Evolutionary conservation across 2,888 invertebrate genomes (phyloP).

Genomic region (Neocrepidodera transversa): DNA sequence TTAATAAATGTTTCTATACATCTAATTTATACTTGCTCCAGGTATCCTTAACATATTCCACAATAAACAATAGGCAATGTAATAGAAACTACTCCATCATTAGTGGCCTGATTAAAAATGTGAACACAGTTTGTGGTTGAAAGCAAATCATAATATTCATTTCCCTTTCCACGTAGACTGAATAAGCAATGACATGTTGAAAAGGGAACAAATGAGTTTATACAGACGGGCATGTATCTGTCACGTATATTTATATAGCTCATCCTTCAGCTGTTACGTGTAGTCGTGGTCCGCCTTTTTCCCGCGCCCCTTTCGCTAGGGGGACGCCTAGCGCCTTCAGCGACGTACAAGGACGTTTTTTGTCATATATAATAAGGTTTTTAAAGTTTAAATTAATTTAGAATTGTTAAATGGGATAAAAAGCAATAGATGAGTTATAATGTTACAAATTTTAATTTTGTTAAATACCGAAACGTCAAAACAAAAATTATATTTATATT

Average conservation of each 20-base stretch:
- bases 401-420: too few species aligned
- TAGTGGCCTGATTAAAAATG: constrained; percentile 25
- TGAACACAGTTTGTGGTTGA: background rate
- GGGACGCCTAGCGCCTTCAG: background rate
- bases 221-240: constrained; percentile 32
- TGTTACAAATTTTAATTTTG: too few species aligned
- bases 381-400: background rate
- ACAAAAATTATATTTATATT: too few species aligned
- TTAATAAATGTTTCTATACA: too few species aligned
- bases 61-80: too few species aligned
- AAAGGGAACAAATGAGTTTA: constrained; percentile 35
- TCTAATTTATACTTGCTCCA: too few species aligned
- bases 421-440: too few species aligned
- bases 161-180: constrained; percentile 28
- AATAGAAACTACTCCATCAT: too few species aligned
- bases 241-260: constrained; percentile 32
- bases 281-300: background rate
- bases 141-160: constrained; percentile 28
- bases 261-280: constrained; percentile 24
- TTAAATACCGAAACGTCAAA: too few species aligned
- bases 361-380: background rate
- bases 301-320: background rate
- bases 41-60: too few species aligned
- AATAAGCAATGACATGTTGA: constrained; percentile 32
- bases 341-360: background rate